Evolutionary conservation across 2,113 vertebrate genomes (phyloP), one percentile per base, ranked within the genome.

Genomic region (Vombatus ursinus): DNA sequence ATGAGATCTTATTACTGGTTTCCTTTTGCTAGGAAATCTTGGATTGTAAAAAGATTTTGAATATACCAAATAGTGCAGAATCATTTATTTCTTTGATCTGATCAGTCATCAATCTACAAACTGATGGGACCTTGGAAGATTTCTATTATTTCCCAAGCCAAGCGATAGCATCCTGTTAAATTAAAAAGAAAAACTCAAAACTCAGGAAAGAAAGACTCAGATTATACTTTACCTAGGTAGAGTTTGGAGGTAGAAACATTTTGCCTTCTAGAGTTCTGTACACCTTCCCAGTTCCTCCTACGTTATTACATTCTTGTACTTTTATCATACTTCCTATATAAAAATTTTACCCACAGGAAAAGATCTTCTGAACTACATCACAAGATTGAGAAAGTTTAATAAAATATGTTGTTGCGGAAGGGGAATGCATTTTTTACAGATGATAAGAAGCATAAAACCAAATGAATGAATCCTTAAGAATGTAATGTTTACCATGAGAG

Each of bases 11-110:
- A 0, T 77, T n/a, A 92, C n/a, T 92, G 25, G 37, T 48, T 95
- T 93, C 31, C 49, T 90, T 93, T 96, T 61, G 54, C 7, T 90
- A 96, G 31, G 8, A 89, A 94, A 94, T 95, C n/a, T 24, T 91
- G 52, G 92, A 24, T 91, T 96, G 93, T 92, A 95, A 94, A 93
- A 49, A 50, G 89, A 91, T 90, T 92, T 93, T 91, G 52, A 96
- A 54, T 3, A 95, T 77, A 92, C 61, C 6, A 44, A 44, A 84
- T 84, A 84, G n/a, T 84, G n/a, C 6, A 84, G 44, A n/a, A 84
- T 44, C 19, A 44, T 19, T n/a, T 0, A 44, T 84, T 8, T 44
- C 68, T 23, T 44, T 84, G n/a, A 84, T 84, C 8, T 84, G n/a
- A 84, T 84, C 37, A 44, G 19, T 44, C 68, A 84, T 84, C n/a